Conservation (phyloP, 1,140 invertebrate genomes). For the Bombyx mori region ASM3026992v2 NC_085117.1:11151001-11151500, state of each 20-base stretch:
- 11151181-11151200: constrained; percentile 1
- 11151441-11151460: too few relatives aligned
- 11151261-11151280: constrained; percentile 19
- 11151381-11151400: too few relatives aligned
- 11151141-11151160: constrained; percentile 9
- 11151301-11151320: constrained; percentile 14
- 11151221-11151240: constrained; percentile 2
- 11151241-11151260: background rate
- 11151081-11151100: constrained; percentile 27
- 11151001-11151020: constrained; percentile 32
- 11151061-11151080: constrained; percentile 31
- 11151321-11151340: constrained; percentile 18
- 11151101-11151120: constrained; percentile 19
- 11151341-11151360: constrained; percentile 10
- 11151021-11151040: constrained; percentile 26
- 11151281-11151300: constrained; percentile 22
- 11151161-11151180: background rate
- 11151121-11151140: constrained; percentile 22
- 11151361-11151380: constrained; percentile 4
- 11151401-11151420: too few relatives aligned
- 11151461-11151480: too few relatives aligned
- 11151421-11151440: too few relatives aligned
- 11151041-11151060: constrained; percentile 43
- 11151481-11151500: too few relatives aligned
- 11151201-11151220: constrained; percentile 2